phyloP scores from a whole-genome alignment of 92 coral and sea anemone species.

The Epizoanthus rinbou region DNA sequence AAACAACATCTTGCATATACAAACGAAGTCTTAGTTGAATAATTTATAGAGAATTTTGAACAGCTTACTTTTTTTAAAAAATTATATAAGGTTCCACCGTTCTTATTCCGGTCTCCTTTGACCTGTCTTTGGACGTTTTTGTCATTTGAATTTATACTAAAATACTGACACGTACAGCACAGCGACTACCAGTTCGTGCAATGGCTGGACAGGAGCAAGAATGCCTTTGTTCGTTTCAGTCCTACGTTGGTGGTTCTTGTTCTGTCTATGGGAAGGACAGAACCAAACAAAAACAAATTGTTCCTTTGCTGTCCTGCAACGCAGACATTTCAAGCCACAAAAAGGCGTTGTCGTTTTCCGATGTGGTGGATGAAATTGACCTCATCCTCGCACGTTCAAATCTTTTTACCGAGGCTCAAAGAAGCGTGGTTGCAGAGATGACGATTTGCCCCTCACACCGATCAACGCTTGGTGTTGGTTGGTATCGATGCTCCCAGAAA shows the following conservation, averaged over 20 bases:
- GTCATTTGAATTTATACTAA: no score
- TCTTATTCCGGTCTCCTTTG: no score
- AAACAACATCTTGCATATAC: no score
- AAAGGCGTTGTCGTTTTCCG: neutral
- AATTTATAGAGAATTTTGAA: no score
- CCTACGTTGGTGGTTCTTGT: constrained; percentile 14
- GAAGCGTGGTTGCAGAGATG: neutral
- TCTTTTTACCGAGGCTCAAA: constrained; percentile 6
- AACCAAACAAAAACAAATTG: neutral
- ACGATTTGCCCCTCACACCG: constrained; percentile 34
- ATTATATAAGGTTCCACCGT: no score
- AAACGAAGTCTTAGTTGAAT: no score
- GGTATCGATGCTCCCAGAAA: constrained; percentile 25
- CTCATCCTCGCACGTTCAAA: constrained; percentile 1
- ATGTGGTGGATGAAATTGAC: constrained; percentile 7
- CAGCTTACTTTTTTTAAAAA: no score
- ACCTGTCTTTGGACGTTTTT: no score
- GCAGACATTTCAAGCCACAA: no score
- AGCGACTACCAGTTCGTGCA: no score
- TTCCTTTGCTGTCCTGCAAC: neutral
- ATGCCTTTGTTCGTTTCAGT: constrained; percentile 24
- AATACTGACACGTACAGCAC: constrained; percentile 16
- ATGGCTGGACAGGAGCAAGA: neutral
- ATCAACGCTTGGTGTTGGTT: constrained; percentile 6
- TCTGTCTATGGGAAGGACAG: constrained; percentile 3